These are phyloP conservation scores for Mus caroli DNA, from an alignment of 2,797 vertebrate species.

Conservation along the genomic window DNA sequence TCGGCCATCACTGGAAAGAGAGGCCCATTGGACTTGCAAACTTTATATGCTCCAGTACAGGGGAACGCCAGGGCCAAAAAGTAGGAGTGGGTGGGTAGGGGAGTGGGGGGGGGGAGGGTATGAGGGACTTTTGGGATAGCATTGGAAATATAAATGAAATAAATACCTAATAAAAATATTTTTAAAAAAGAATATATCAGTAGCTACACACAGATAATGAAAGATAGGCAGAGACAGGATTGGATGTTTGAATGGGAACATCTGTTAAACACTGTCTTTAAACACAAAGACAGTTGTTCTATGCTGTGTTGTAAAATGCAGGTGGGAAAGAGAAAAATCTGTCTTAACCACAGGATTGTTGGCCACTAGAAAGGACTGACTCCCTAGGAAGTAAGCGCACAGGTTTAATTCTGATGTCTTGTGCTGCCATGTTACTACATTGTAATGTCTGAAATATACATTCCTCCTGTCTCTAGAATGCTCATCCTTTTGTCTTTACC, in stretches of 20 bases:
- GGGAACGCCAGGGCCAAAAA: no score
- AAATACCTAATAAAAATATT: no score
- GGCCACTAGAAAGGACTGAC: background rate
- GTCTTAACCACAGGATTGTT: background rate
- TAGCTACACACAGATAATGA: background rate
- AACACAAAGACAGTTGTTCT: background rate
- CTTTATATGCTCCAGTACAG: no score
- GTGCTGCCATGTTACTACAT: background rate
- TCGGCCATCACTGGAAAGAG: no score
- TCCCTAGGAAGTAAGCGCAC: background rate
- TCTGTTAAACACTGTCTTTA: background rate
- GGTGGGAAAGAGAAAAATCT: background rate
- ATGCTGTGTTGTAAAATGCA: background rate
- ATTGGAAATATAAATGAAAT: no score
- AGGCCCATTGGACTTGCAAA: no score
- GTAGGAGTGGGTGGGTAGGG: no score
- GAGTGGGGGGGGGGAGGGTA: no score
- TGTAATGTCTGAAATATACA: background rate
- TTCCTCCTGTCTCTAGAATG: background rate
- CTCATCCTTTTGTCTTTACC: background rate
- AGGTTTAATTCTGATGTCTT: background rate
- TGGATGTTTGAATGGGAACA: slow-evolving; percentile 1
- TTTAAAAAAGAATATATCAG: background rate
- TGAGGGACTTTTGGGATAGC: no score
- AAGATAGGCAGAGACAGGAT: background rate